These are phyloP conservation scores for Isotomurus palustris DNA, from an alignment of 2,888 invertebrate species.

Conservation along the genomic window DNA sequence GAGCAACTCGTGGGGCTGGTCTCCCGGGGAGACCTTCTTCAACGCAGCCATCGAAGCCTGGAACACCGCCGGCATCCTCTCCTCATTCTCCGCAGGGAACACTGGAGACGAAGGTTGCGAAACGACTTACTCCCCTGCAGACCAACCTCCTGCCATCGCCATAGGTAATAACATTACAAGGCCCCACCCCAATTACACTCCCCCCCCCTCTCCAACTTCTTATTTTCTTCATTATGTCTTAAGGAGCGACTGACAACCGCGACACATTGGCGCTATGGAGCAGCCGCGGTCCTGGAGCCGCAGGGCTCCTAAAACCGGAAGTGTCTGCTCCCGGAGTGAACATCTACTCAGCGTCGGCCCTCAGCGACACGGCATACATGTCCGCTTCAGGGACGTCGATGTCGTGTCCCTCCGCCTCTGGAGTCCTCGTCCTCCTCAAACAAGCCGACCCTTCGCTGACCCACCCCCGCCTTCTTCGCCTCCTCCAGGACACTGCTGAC, in stretches of 20 bases:
- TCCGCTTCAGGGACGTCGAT: background rate
- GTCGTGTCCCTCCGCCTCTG: background rate
- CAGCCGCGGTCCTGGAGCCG: background rate
- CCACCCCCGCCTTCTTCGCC: background rate
- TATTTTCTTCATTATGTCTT: background rate
- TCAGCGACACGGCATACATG: background rate
- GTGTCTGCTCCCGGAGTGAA: background rate
- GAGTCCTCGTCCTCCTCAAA: background rate
- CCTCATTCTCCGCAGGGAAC: background rate
- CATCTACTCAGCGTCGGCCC: background rate
- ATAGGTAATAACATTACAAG: no score
- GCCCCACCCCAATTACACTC: no score
- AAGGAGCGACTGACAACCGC: background rate
- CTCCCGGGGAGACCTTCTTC: constrained; percentile 11
- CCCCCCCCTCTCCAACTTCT: no score
- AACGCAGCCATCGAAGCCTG: constrained; percentile 19
- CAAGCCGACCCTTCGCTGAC: background rate
- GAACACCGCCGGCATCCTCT: constrained; percentile 7
- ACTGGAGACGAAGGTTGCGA: background rate
- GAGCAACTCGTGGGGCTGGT: constrained; percentile 15
- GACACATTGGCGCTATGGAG: constrained; percentile 2
- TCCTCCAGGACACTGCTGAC: background rate
- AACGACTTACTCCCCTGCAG: background rate
- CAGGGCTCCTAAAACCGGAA: constrained; percentile 6
- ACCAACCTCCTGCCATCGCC: background rate